Evolutionary conservation across 2,113 vertebrate genomes (phyloP), one percentile per base, ranked within the genome.

Genomic region (Eulemur macaco): DNA sequence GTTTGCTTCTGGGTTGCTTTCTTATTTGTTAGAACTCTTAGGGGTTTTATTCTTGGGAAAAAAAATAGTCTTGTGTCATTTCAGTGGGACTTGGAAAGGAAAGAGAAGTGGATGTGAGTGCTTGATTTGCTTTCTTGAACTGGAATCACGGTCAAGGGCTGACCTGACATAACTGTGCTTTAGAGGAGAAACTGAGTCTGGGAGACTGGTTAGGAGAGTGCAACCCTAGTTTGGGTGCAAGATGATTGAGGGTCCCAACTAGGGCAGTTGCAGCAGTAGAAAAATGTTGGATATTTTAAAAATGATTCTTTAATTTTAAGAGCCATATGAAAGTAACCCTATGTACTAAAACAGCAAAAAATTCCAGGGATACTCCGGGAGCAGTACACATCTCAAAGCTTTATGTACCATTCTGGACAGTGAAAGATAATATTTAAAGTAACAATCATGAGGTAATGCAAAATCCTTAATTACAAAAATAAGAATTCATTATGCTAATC

Each of bases 381-480:
- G 25, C 3, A 73, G 45, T 68, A 68, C 1, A 13, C 0, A n/a
- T 64, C 58, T 81, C 42, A 85, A 37, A 66, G 2, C 34, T 96
- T 34, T 27, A 14, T 84, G 31, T 84, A 42, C 8, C 42, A 23
- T 92, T n/a, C 87, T 95, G 54, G 87, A 85, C 69, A 80, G 15
- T 80, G 85, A 92, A 56, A 87, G 76, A 39, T 25, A 18, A 42
- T 58, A 4, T 85, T 87, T 86, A 63, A 82, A 85, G 76, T 71
- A 50, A 66, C 47, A 23, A 90, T 92, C 39, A 56, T 69, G 31
- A 95, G 23, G 12, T 60, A 10, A 34, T 84, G 3, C 42, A 84
- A 86, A 87, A 58, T 77, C 34, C n/a, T 94, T 84, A 69, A 39
- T 84, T 94, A 96, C 71, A 37, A 84, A 95, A 71, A 23, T 74